Conservation (phyloP, 2,113 vertebrate genomes). For the Typhlomys cinereus region DNA sequence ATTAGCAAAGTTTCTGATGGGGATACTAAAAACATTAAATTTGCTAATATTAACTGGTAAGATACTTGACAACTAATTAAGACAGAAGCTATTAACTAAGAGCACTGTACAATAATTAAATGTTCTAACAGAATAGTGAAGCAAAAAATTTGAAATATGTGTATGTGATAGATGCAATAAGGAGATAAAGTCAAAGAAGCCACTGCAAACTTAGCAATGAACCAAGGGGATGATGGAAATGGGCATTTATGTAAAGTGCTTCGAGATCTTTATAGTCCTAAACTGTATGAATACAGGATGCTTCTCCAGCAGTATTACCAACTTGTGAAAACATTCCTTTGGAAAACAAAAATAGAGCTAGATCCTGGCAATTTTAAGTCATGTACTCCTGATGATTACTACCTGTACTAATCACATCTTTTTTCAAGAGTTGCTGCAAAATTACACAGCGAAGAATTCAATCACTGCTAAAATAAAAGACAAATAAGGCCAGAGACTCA, state of each 20-base stretch:
- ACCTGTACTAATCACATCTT: background rate
- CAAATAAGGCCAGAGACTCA: background rate
- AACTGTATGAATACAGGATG: background rate
- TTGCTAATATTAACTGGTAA: background rate
- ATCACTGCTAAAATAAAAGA: background rate
- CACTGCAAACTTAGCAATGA: background rate
- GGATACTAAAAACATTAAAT: background rate
- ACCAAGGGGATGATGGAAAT: background rate
- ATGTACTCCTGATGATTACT: background rate
- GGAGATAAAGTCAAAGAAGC: too few relatives aligned
- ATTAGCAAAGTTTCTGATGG: background rate
- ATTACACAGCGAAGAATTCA: background rate
- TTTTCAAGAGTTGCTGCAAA: background rate
- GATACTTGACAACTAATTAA: background rate
- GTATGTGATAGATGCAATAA: background rate
- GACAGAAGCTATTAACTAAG: background rate
- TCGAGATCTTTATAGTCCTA: background rate
- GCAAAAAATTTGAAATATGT: background rate
- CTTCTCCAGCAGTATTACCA: too few relatives aligned
- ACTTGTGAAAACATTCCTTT: background rate
- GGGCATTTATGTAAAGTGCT: background rate
- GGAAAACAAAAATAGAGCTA: background rate
- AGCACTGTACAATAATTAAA: background rate
- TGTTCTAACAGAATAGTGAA: background rate
- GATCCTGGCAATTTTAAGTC: background rate